Evolutionary conservation across 1,140 invertebrate species (phyloP).

Genomic region (Galendromus occidentalis): DNA sequence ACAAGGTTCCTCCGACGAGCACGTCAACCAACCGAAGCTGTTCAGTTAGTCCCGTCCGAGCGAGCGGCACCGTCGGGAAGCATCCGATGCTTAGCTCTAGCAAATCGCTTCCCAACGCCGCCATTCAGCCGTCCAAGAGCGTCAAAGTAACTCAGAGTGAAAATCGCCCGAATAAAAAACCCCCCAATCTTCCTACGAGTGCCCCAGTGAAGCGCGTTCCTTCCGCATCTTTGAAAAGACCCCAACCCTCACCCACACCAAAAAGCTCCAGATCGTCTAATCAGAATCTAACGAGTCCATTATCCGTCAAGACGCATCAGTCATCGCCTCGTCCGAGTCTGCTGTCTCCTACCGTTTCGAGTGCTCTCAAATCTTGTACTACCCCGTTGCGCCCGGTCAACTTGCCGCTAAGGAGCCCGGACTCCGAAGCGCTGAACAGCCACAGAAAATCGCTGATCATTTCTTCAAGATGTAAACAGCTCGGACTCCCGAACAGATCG

Average conservation of each 20-base stretch:
- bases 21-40: neutral
- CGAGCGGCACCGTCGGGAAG: neutral
- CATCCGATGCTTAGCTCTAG: neutral
- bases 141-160: neutral
- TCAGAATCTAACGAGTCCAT: neutral
- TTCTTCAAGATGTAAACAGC: neutral
- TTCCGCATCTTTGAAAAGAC: neutral
- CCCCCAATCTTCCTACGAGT: neutral
- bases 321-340: neutral
- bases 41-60: constrained; percentile 3
- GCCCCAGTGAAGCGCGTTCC: neutral
- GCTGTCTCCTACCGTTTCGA: constrained; percentile 5
- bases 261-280: neutral
- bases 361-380: constrained; percentile 7
- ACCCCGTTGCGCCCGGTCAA: neutral
- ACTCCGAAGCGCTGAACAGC: neutral
- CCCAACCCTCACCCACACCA: neutral
- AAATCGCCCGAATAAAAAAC: too few species aligned
- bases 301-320: neutral
- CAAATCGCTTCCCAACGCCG: neutral
- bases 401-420: neutral
- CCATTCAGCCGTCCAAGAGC: neutral
- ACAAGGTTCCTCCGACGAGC: neutral
- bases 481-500: too few species aligned
- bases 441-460: neutral